These are phyloP conservation scores for Nomada ferruginata DNA, from an alignment of 2,888 invertebrate genomes.

Conservation along the genomic window DNA sequence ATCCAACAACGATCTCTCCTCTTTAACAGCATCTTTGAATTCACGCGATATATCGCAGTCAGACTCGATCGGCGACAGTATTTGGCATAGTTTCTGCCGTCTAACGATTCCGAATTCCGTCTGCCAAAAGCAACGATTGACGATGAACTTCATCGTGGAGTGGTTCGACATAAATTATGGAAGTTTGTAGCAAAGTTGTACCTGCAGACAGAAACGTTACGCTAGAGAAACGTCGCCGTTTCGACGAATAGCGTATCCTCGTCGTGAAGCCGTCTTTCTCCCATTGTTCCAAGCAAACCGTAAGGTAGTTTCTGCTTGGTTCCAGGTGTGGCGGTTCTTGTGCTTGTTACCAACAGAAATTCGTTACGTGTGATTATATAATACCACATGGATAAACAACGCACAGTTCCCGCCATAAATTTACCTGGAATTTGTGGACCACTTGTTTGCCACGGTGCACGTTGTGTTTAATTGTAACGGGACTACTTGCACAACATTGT, in stretches of 20 bases:
- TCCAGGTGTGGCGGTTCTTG: slow-evolving; percentile 1
- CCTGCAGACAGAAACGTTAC: neutral
- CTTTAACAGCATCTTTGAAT: slow-evolving; percentile 30
- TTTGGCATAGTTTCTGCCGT: slow-evolving; percentile 58
- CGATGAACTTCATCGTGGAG: slow-evolving; percentile 8
- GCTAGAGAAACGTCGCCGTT: neutral
- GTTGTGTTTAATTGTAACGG: neutral
- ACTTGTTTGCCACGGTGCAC: neutral
- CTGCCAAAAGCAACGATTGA: slow-evolving; percentile 19
- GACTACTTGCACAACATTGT: neutral
- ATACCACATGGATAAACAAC: neutral
- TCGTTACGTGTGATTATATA: slow-evolving; percentile 20
- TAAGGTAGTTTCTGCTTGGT: neutral
- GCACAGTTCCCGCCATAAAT: neutral
- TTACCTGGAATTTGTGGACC: neutral
- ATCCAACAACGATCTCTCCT: neutral
- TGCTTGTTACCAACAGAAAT: slow-evolving; percentile 18
- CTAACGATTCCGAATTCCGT: slow-evolving; percentile 33
- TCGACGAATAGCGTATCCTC: neutral
- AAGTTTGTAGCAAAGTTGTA: neutral
- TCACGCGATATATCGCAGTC: slow-evolving; percentile 56
- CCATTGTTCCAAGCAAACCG: neutral
- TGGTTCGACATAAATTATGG: slow-evolving; percentile 28
- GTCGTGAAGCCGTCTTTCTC: slow-evolving; percentile 1
- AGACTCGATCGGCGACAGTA: slow-evolving; percentile 64